A percentile compares a stretch with the other conserved stretches of the same genome.
These are phyloP conservation scores for Atta cephalotes DNA, from an alignment of 1,140 invertebrate genomes.

Conservation along the genomic window DNA sequence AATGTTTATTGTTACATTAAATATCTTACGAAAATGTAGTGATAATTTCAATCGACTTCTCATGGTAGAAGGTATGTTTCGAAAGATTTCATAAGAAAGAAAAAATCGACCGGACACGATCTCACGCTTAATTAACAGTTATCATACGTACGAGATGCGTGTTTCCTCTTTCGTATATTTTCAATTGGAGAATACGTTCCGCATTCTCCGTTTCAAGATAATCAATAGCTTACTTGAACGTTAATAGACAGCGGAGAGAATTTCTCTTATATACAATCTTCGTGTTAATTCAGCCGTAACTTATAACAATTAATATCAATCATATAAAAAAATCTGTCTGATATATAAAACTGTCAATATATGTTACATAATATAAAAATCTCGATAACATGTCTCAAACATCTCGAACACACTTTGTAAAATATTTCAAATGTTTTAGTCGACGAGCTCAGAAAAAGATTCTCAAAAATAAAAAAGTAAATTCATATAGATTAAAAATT, in stretches of 20 bases:
- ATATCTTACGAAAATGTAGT: not conserved
- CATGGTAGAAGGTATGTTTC: not conserved
- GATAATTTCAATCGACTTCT: slow-evolving; percentile 11
- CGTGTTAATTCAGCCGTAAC: slow-evolving; percentile 32
- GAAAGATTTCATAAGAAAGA: not conserved
- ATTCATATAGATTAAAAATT: not conserved
- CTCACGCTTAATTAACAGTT: slow-evolving; percentile 21
- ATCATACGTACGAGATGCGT: slow-evolving; percentile 10
- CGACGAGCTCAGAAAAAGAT: not conserved
- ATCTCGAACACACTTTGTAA: not conserved
- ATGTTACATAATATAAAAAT: not conserved
- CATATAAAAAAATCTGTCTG: not conserved
- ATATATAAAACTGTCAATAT: not conserved
- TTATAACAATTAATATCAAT: slow-evolving; percentile 36
- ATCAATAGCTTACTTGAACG: slow-evolving; percentile 44
- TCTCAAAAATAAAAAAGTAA: not conserved
- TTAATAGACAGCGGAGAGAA: slow-evolving; percentile 40
- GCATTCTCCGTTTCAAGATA: slow-evolving; percentile 33
- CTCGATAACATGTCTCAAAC: no score
- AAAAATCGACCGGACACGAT: not conserved
- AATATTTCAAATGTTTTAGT: not conserved
- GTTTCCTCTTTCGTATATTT: slow-evolving; percentile 5
- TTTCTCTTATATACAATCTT: not conserved
- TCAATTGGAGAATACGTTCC: slow-evolving; percentile 29
- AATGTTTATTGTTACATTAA: not conserved